Evolutionary conservation across 1,140 invertebrate species (phyloP).

Genomic region (Bombus ignitus): DNA sequence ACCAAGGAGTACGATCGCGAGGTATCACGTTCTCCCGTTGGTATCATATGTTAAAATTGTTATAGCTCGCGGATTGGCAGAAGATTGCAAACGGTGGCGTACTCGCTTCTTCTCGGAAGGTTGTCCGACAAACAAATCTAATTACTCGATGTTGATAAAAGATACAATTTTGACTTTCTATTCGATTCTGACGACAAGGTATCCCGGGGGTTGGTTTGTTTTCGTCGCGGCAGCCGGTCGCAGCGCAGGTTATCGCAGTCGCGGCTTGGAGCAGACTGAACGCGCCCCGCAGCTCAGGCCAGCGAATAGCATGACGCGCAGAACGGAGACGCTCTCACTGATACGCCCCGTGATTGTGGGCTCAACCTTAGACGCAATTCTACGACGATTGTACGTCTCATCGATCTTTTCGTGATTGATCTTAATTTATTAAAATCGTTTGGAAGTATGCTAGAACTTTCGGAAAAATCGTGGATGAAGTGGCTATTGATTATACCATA

Average conservation of each 20-base stretch:
- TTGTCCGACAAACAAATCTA: neutral
- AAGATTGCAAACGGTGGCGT: neutral
- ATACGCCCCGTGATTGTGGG: conserved; percentile 31
- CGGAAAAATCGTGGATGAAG: neutral
- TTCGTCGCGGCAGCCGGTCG: conserved; percentile 45
- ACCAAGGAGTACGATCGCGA: conserved; percentile 19
- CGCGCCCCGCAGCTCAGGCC: conserved; percentile 44
- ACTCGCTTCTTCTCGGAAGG: neutral
- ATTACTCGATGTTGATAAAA: no score
- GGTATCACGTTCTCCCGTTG: conserved; percentile 18
- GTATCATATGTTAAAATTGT: conserved; percentile 21
- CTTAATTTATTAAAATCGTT: neutral
- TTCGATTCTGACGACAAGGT: neutral
- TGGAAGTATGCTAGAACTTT: neutral
- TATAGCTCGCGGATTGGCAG: neutral
- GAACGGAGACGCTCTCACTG: conserved; percentile 39
- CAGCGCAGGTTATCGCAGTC: conserved; percentile 52
- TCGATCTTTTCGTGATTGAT: neutral
- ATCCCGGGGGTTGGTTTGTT: conserved; percentile 14
- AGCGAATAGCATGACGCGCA: conserved; percentile 46
- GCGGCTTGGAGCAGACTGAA: conserved; percentile 62
- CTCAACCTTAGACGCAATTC: conserved; percentile 15
- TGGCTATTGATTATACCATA: no score
- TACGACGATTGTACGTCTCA: neutral
- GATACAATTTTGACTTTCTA: neutral